Evolutionary conservation across 2,113 vertebrate genomes (phyloP), one percentile per base, ranked within the genome.

Genomic region (Chaetodon trifascialis): DNA sequence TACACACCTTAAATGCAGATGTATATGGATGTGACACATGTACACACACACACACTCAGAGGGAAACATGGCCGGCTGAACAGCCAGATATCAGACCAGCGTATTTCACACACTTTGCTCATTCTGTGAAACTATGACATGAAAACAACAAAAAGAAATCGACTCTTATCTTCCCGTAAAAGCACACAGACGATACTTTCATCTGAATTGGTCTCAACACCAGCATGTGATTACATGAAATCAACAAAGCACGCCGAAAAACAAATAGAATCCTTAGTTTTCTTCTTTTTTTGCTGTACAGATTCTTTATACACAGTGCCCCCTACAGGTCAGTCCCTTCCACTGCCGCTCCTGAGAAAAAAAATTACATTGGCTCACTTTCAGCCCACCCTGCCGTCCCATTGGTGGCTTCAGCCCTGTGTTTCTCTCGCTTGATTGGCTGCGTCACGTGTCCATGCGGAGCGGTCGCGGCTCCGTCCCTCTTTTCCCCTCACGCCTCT

Each of bases 301-400:
- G 80, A 74, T 91, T 90, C 95, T 96, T 96, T 97, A 93, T 96
- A 97, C 96, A 97, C 96, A 96, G 95, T 94, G 97, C 95, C 95
- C 95, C 93, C 95, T 95, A 95, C 94, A 91, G 96, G 95, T 96
- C 87, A 93, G 96, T 95, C 96, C 94, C 83, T 93, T 95, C 95
- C 96, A 96, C 96, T 93, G 97, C 96, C 96, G 95, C 97, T 99
- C 98, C 98, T 99, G 98, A 99, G 98, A 97, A 97, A 97, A 96
- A 79, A 90, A 95, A 88, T 91, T 70, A 85, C 86, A 79, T 80
- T 66, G 82, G 89, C 92, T 93, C 86, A 76, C 83, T 79, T 30
- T 78, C 82, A 86, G 86, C 89, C 85, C 86, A 85, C 90, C 88
- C 90, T 86, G 87, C 86, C 12, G 73, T 93, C 92, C 91, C 94